These are phyloP conservation scores for Drepana arcuata DNA, from an alignment of 1,140 invertebrate genomes.

Conservation along the genomic window DNA sequence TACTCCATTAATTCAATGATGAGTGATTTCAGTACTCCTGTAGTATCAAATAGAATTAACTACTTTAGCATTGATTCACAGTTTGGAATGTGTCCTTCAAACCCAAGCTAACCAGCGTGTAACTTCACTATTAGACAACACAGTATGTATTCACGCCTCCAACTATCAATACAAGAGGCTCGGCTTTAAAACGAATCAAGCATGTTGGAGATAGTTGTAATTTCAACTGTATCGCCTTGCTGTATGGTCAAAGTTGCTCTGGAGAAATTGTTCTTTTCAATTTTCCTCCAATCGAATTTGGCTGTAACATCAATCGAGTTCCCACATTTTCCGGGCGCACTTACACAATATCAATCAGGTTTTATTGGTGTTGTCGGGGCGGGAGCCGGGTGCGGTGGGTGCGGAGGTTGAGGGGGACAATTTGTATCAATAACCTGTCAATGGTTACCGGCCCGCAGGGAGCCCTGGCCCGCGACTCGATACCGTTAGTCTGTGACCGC, in stretches of 20 bases:
- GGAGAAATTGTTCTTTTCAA: slow-evolving; percentile 51
- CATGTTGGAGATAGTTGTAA: not conserved
- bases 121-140: slow-evolving; percentile 45
- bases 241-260: slow-evolving; percentile 23
- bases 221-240: slow-evolving; percentile 15
- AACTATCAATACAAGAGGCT: slow-evolving; percentile 35
- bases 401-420: slow-evolving; percentile 32
- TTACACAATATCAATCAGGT: slow-evolving; percentile 72
- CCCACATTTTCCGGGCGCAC: slow-evolving; percentile 69
- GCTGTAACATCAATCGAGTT: slow-evolving; percentile 69
- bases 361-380: slow-evolving; percentile 67
- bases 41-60: not conserved
- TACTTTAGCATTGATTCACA: not conserved
- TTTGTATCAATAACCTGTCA: slow-evolving; percentile 72
- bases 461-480: slow-evolving; percentile 25
- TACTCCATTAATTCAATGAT: not conserved
- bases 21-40: not conserved
- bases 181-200: not conserved
- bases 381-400: slow-evolving; percentile 15
- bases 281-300: slow-evolving; percentile 69
- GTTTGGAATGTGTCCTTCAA: not conserved
- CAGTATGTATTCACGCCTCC: slow-evolving; percentile 66
- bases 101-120: slow-evolving; percentile 15
- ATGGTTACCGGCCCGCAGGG: slow-evolving; percentile 48
- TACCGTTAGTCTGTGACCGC: slow-evolving; percentile 29